These are phyloP conservation scores for Nicator chloris DNA, from an alignment of 2,113 vertebrate species.

Conservation along the genomic window DNA sequence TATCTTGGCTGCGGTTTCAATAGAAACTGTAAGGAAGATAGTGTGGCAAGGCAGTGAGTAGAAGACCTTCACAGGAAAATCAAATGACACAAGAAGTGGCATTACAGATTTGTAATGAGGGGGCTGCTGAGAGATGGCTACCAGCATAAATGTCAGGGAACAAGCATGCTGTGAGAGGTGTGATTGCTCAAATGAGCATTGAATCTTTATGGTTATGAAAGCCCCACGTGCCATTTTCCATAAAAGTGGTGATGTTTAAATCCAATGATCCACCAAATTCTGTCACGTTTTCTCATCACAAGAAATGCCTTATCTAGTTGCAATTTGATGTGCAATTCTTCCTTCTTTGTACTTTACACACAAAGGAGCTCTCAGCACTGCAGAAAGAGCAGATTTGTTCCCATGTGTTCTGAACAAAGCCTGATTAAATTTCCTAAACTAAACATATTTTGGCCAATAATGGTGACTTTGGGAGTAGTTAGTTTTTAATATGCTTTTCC, in stretches of 20 bases:
- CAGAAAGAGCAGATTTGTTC: neutral
- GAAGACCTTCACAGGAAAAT: slow-evolving; percentile 35
- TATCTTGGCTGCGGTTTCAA: neutral
- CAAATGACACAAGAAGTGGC: slow-evolving; percentile 1
- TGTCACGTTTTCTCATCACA: neutral
- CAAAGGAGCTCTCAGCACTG: neutral
- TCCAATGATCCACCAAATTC: slow-evolving; percentile 27
- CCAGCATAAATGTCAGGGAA: slow-evolving; percentile 47
- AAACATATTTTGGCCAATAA: neutral
- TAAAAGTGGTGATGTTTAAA: neutral
- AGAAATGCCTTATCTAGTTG: neutral
- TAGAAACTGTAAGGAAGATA: neutral
- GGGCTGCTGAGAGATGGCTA: neutral
- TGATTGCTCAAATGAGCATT: slow-evolving; percentile 5
- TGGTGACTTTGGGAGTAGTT: neutral
- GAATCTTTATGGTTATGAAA: neutral
- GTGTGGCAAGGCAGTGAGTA: neutral
- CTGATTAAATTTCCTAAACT: neutral
- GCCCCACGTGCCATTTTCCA: neutral
- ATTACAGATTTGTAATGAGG: slow-evolving; percentile 12
- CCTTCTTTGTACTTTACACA: neutral
- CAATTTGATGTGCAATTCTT: neutral
- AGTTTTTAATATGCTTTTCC: neutral
- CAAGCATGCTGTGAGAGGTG: slow-evolving; percentile 5
- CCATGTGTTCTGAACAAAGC: neutral